Evolutionary conservation across 2,113 vertebrate genomes (phyloP).

Genomic region (Paraplagusia blochii): DNA sequence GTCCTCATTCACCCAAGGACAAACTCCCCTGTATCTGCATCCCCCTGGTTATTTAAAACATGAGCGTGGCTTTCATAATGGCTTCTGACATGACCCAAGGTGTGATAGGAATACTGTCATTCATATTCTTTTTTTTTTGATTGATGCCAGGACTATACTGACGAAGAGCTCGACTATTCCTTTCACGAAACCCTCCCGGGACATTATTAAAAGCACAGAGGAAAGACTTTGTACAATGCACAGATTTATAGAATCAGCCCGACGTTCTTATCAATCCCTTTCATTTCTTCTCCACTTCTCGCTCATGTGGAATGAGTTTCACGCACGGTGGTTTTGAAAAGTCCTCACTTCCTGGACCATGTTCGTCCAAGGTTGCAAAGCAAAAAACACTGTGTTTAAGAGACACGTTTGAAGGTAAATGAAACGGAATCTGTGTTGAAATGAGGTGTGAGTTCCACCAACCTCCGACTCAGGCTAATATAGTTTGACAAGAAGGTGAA

Average conservation of each 20-base stretch:
- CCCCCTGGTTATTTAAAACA: conserved; percentile 80
- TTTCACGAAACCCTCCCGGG: conserved; percentile 74
- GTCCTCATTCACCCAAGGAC: conserved; percentile 75
- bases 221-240: conserved; percentile 37
- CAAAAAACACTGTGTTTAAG: no score
- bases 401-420: neutral
- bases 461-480: conserved; percentile 35
- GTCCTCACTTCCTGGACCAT: no score
- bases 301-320: conserved; percentile 7
- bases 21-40: conserved; percentile 67
- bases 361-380: no score
- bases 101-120: conserved; percentile 80
- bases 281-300: conserved; percentile 1
- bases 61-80: conserved; percentile 77
- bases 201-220: conserved; percentile 51
- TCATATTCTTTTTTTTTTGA: conserved; percentile 60
- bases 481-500: conserved; percentile 34
- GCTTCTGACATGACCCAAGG: conserved; percentile 85
- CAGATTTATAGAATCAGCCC: conserved; percentile 32
- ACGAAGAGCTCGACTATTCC: conserved; percentile 74
- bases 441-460: conserved; percentile 13
- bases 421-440: conserved; percentile 14
- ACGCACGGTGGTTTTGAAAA: no score
- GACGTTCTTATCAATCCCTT: conserved; percentile 24
- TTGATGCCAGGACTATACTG: conserved; percentile 76